Evolutionary conservation across 2,888 invertebrate species (phyloP).

Genomic region (Synergus itoensis): DNA sequence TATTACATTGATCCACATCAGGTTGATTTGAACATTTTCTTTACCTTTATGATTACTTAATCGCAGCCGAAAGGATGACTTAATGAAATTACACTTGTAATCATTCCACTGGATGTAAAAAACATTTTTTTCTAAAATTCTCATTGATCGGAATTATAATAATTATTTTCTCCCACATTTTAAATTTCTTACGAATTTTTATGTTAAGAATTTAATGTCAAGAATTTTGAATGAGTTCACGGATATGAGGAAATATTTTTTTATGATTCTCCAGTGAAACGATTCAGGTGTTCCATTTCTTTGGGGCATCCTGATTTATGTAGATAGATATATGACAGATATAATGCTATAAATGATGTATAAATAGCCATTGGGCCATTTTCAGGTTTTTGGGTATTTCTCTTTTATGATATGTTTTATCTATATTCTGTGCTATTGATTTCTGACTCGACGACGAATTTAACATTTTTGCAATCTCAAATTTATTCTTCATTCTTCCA

Average conservation of each 20-base stretch:
- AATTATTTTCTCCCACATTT: neutral
- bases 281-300: slow-evolving; percentile 34
- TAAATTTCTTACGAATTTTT: neutral
- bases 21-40: too few relatives aligned
- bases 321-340: slow-evolving; percentile 24
- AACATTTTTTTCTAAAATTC: too few relatives aligned
- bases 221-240: neutral
- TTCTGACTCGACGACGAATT: slow-evolving; percentile 67
- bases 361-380: slow-evolving; percentile 51
- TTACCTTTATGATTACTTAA: too few relatives aligned
- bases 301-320: neutral
- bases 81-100: too few relatives aligned
- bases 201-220: neutral
- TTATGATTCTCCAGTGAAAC: slow-evolving; percentile 17
- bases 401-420: slow-evolving; percentile 53
- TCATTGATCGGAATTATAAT: too few relatives aligned
- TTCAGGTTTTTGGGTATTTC: slow-evolving; percentile 58
- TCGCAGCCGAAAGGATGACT: too few relatives aligned
- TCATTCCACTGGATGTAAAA: too few relatives aligned
- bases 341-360: neutral
- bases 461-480: slow-evolving; percentile 59
- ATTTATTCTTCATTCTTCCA: slow-evolving; percentile 53
- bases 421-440: slow-evolving; percentile 75
- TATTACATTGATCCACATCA: too few relatives aligned
- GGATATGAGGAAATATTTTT: neutral